Base-by-base conservation (phyloP, 2,888 invertebrate genomes). In the Clitarchus hookeri region DNA sequence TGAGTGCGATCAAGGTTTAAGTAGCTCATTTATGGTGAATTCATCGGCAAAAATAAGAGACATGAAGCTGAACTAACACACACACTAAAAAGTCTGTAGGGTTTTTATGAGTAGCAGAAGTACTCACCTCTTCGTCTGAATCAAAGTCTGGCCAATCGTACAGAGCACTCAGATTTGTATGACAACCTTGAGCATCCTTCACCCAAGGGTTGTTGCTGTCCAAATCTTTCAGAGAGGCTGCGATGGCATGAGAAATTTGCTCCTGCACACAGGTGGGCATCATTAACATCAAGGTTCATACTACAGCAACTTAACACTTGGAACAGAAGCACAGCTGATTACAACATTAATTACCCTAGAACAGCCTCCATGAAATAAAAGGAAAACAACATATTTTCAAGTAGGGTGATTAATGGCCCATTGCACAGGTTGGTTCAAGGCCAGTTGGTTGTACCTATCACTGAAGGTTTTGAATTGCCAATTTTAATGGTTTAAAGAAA, bases 61-160 rank as follows among this genome's bases (percentile, higher is more conserved):
- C 12, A 79, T 12, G 23, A 25, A 79, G 79, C 0, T 26, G 79
- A 79, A 12, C 16, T 48, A 16, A 48, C 48, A 48, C 16, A 48
- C 12, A 79, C 48, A 48, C 4, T 36, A 36, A 1, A 36, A 36
- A 36, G 36, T 84, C 44, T 25, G n/a, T 9, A n/a, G 13, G n/a
- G 44, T 65, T 9, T 27, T 11, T 53, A 84, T 26, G 12, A 36
- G 4, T 36, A 36, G 48, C 16, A 48, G 48, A 13, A 48, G 84
- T 25, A 79, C 82, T 83, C 77, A 87, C 91, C 88, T 93, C 93
- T 87, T 93, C 93, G 87, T 93, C 93, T 44, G 92, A 92, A 88
- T 94, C 94, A 88, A 93, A 93, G 88, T 94, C 94, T 1, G 94
- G 94, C 94, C 94, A 94, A 89, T 94, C 94, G 88, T 93, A 92